Evolutionary conservation across 2,888 invertebrate species (phyloP).

Genomic region (Eupithecia abbreviata): DNA sequence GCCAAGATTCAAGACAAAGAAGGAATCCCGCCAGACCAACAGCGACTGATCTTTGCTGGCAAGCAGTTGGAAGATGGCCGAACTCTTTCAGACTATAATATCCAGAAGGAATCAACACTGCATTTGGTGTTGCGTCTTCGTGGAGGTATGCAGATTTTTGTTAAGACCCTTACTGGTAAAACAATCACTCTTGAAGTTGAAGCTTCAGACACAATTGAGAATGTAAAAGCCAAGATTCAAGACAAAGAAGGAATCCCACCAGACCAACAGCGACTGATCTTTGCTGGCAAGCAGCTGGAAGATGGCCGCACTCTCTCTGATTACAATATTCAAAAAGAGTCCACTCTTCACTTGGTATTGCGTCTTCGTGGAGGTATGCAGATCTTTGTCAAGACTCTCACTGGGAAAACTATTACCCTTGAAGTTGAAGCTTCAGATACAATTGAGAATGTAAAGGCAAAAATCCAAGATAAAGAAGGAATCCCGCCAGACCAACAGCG

Average conservation of each 20-base stretch:
- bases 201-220: constrained; percentile 60
- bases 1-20: constrained; percentile 72
- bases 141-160: constrained; percentile 67
- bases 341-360: constrained; percentile 56
- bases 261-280: constrained; percentile 60
- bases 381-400: constrained; percentile 59
- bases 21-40: constrained; percentile 69
- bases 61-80: constrained; percentile 69
- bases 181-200: constrained; percentile 61
- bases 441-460: constrained; percentile 57
- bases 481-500: constrained; percentile 61
- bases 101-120: constrained; percentile 67
- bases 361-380: constrained; percentile 63
- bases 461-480: constrained; percentile 59
- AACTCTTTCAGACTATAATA: constrained; percentile 67
- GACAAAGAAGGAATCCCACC: constrained; percentile 64
- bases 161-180: constrained; percentile 59
- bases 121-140: constrained; percentile 65
- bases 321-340: constrained; percentile 63
- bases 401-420: constrained; percentile 56
- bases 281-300: constrained; percentile 60
- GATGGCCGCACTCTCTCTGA: constrained; percentile 61
- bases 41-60: constrained; percentile 66
- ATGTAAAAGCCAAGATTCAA: constrained; percentile 62
- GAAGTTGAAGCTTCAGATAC: constrained; percentile 57